Base-by-base conservation (phyloP, 2,797 vertebrate genomes). In the Takifugu ocellatus region DNA sequence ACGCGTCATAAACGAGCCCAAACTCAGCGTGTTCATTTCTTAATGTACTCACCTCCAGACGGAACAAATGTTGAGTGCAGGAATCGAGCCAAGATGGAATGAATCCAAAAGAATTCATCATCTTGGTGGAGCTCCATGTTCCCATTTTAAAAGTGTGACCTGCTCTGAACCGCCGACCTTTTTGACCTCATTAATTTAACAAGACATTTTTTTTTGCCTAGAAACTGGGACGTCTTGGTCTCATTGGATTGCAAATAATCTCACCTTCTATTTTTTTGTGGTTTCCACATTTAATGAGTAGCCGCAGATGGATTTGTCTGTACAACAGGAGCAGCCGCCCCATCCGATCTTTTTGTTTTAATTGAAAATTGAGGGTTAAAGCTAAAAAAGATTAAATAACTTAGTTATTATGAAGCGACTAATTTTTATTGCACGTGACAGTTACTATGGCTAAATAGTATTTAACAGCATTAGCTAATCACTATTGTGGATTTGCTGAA, bases 141-240 rank as follows among this genome's bases (percentile, higher is more conserved):
- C 51, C 69, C 66, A 68, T 76, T 84, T 79, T 75, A 73, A 70
- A 74, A 77, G 75, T 47, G 51, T 81, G 85, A 90, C 83, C 84
- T 51, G 17, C 29, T 72, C n/a, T 56, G 79, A 77, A 81, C 73
- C 58, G 16, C 57, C 63, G 68, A 84, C 77, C 75, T 74, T 59
- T 36, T 73, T 88, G 84, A 88, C 86, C 87, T 90, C 85, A 82
- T 89, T 87, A 88, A 67, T 86, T 86, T 85, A 74, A 77, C 63
- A 69, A 65, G 61, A 60, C 45, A 71, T 47, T 21, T 46, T 21
- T 17, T 39, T 70, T 51, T 57, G 55, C 54, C 42, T 47, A 51
- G 66, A 81, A 77, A 78, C 72, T 21, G 49, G 57, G 49, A 43
- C 51, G 61, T 63, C 44, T 72, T 47, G 46, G 29, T 27, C 52